A percentile compares a stretch with the other conserved stretches of the same genome.
Evolutionary conservation across 2,888 invertebrate genomes (phyloP).

Genomic region (Allolobophora icterica): DNA sequence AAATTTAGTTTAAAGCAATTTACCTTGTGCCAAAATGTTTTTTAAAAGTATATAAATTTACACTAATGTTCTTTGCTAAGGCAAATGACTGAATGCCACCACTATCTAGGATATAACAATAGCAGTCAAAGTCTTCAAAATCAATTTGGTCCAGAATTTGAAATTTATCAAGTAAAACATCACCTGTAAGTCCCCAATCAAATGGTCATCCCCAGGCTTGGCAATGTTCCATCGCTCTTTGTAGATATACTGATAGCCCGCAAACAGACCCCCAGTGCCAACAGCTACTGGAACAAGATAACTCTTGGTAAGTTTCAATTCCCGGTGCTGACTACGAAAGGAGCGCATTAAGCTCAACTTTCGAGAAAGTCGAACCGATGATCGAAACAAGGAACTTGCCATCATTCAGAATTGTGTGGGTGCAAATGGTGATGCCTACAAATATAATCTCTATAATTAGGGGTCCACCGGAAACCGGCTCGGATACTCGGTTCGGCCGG

Average conservation of each 20-base stretch:
- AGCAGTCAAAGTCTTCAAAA: too few relatives aligned
- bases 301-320: background rate
- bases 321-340: background rate
- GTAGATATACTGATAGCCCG: conserved; percentile 5
- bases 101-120: too few relatives aligned
- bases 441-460: too few relatives aligned
- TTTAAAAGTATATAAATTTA: too few relatives aligned
- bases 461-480: too few relatives aligned
- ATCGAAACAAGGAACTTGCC: background rate
- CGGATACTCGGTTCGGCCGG: too few relatives aligned
- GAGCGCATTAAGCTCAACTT: background rate
- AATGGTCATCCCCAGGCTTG: background rate
- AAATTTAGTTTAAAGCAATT: too few relatives aligned
- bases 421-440: background rate
- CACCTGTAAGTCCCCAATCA: background rate
- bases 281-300: conserved; percentile 2
- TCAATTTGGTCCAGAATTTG: background rate
- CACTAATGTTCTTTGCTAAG: too few relatives aligned
- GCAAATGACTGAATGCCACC: too few relatives aligned
- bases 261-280: background rate
- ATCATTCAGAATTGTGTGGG: background rate
- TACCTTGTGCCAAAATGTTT: too few relatives aligned
- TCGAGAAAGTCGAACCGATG: background rate
- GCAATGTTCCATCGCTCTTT: background rate
- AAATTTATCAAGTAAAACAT: background rate